Evolutionary conservation across 2,888 invertebrate species (phyloP).

Genomic region (Eupithecia exiguata): DNA sequence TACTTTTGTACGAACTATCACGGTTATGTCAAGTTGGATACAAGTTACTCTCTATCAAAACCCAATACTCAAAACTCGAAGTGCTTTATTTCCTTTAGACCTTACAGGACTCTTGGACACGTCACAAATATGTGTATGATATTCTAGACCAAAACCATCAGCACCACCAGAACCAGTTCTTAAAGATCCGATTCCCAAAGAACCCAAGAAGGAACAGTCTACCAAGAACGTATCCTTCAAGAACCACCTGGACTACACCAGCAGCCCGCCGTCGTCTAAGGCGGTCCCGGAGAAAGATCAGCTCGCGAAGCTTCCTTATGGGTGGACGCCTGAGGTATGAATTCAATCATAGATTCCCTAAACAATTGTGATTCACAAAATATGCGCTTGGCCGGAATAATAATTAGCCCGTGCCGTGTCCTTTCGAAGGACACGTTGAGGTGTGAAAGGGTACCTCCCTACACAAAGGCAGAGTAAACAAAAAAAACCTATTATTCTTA

Average conservation of each 20-base stretch:
- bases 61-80: too few species aligned
- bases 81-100: too few species aligned
- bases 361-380: too few species aligned
- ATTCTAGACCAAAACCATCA: conserved; percentile 67
- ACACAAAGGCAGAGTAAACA: background rate
- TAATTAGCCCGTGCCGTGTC: background rate
- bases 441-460: background rate
- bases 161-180: conserved; percentile 69
- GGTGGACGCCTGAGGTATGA: conserved; percentile 68
- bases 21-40: too few species aligned
- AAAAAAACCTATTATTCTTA: background rate
- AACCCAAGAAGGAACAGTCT: conserved; percentile 75
- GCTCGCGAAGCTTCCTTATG: conserved; percentile 78
- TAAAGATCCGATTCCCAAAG: conserved; percentile 67
- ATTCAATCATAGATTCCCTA: background rate
- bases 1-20: too few species aligned
- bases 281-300: conserved; percentile 80
- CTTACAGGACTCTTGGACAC: too few species aligned
- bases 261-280: conserved; percentile 73
- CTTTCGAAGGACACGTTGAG: background rate
- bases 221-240: conserved; percentile 82
- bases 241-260: conserved; percentile 79
- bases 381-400: background rate
- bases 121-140: background rate
- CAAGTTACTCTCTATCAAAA: too few species aligned